Evolutionary conservation across 2,888 invertebrate genomes (phyloP).

Genomic region (Tineola bisselliella): DNA sequence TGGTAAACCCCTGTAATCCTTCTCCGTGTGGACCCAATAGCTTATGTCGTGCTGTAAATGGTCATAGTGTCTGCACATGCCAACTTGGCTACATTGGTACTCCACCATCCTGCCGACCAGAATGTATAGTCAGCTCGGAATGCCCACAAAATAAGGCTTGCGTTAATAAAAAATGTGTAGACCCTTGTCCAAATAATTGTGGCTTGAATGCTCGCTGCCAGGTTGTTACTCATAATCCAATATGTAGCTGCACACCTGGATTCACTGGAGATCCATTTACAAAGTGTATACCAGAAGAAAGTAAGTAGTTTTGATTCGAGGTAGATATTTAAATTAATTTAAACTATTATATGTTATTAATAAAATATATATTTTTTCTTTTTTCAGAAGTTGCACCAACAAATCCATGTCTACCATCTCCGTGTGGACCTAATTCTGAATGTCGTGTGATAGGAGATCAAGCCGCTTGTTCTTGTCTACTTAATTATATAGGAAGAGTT

Average conservation of each 20-base stretch:
- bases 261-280: constrained; percentile 85
- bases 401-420: constrained; percentile 82
- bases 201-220: constrained; percentile 84
- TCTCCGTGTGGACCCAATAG: constrained; percentile 89
- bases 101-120: constrained; percentile 82
- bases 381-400: not conserved
- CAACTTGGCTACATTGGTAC: constrained; percentile 78
- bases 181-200: constrained; percentile 85
- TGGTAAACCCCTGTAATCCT: constrained; percentile 74
- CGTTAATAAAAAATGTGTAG: constrained; percentile 80
- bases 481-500: constrained; percentile 83
- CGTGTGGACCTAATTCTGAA: constrained; percentile 85
- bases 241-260: constrained; percentile 83
- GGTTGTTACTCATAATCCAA: constrained; percentile 86
- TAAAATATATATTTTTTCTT: not conserved
- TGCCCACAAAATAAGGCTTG: constrained; percentile 84
- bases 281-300: constrained; percentile 71
- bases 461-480: constrained; percentile 85
- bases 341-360: too few species aligned
- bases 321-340: not conserved
- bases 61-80: constrained; percentile 84
- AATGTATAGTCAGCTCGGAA: constrained; percentile 86
- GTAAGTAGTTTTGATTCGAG: constrained; percentile 47
- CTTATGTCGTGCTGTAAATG: constrained; percentile 78
- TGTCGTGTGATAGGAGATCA: constrained; percentile 82